Percentiles rank a stretch among this genome's conserved stretches.
These are phyloP conservation scores for Caradrina kadenii DNA, from an alignment of 2,888 invertebrate species.

Conservation along the genomic window DNA sequence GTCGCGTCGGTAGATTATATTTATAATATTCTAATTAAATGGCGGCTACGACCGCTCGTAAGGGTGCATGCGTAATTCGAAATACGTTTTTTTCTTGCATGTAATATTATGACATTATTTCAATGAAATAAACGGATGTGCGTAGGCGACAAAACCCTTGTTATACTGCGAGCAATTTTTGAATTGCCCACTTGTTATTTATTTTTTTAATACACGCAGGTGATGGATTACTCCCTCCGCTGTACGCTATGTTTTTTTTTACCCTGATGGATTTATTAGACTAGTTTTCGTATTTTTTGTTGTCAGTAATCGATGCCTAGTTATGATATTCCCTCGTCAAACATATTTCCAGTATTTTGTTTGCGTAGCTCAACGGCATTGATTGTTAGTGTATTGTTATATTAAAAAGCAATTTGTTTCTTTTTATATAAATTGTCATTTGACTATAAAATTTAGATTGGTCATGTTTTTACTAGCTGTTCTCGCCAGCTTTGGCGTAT, in stretches of 20 bases:
- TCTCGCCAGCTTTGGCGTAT: constrained; percentile 68
- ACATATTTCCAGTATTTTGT: constrained; percentile 40
- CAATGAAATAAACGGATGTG: constrained; percentile 71
- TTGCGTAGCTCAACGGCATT: constrained; percentile 30
- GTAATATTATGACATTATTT: constrained; percentile 82
- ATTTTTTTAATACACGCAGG: constrained; percentile 47
- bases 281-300: constrained; percentile 35
- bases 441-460: constrained; percentile 71
- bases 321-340: constrained; percentile 36
- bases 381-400: constrained; percentile 45
- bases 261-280: constrained; percentile 48
- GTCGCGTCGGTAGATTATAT: constrained; percentile 79
- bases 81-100: constrained; percentile 77
- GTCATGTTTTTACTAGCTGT: constrained; percentile 73
- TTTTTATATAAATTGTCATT: constrained; percentile 69
- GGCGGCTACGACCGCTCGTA: constrained; percentile 79
- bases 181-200: constrained; percentile 37
- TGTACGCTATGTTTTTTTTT: constrained; percentile 41
- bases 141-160: constrained; percentile 68
- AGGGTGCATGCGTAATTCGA: constrained; percentile 87
- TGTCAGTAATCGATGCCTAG: constrained; percentile 35
- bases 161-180: constrained; percentile 42
- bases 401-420: constrained; percentile 64
- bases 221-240: constrained; percentile 63
- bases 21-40: constrained; percentile 88